A percentile compares a stretch with the other conserved stretches of the same genome.
These are phyloP conservation scores for Propithecus perrieri DNA, from an alignment of 2,797 vertebrate genomes.

Conservation along the genomic window DNA sequence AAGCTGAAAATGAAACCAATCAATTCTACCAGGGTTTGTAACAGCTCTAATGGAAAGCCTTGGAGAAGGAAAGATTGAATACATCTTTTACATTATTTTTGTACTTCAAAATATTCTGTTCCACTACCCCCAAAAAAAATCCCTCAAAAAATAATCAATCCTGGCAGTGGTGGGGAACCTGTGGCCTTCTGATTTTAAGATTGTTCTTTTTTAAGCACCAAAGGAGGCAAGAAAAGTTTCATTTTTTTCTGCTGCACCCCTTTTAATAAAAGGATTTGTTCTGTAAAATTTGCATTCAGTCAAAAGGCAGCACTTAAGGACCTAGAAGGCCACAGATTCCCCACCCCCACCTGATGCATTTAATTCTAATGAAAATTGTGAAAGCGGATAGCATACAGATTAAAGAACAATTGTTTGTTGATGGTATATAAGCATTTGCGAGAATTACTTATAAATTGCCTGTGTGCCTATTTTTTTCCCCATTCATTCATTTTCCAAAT, in stretches of 20 bases:
- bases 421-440: not conserved
- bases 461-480: not conserved
- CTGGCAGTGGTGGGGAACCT: too few relatives aligned
- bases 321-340: too few relatives aligned
- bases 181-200: too few relatives aligned
- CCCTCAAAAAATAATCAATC: not conserved
- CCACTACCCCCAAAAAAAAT: not conserved
- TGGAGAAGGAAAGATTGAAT: not conserved
- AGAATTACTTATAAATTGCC: not conserved
- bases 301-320: too few relatives aligned
- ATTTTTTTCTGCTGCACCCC: too few relatives aligned
- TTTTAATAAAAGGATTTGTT: too few relatives aligned
- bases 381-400: not conserved
- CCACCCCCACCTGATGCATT: not conserved
- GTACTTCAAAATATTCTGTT: not conserved
- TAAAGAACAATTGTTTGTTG: not conserved
- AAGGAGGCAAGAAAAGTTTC: too few relatives aligned
- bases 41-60: not conserved
- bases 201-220: too few relatives aligned
- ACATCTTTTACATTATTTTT: slow-evolving; percentile 13
- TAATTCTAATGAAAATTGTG: not conserved
- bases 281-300: too few relatives aligned
- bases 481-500: not conserved
- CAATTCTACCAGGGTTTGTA: not conserved
- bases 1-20: not conserved